These are phyloP conservation scores for Pomacea canaliculata DNA, from an alignment of 2,888 invertebrate genomes.

Conservation along the genomic window DNA sequence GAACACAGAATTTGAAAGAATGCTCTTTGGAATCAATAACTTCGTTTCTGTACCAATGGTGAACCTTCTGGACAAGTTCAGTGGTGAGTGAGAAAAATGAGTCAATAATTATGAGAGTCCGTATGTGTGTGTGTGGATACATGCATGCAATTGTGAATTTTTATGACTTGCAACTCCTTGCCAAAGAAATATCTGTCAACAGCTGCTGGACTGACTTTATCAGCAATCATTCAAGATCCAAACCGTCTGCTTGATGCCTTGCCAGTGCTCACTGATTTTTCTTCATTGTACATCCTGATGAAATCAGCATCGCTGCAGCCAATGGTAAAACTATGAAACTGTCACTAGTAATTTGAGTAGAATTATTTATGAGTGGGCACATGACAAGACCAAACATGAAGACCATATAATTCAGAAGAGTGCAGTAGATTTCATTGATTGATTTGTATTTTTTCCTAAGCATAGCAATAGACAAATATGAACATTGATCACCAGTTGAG, in stretches of 20 bases:
- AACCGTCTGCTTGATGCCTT: conserved; percentile 19
- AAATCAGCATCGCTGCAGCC: conserved; percentile 7
- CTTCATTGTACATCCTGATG: conserved; percentile 13
- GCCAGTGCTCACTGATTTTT: conserved; percentile 18
- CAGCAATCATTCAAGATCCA: conserved; percentile 20
- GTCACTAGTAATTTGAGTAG: not conserved
- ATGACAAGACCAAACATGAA: no score
- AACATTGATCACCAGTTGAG: no score
- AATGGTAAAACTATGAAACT: not conserved
- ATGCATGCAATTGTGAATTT: no score
- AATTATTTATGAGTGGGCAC: no score
- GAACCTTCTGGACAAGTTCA: conserved; percentile 25
- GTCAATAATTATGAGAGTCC: no score
- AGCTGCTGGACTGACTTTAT: conserved; percentile 27
- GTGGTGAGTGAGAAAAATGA: conserved; percentile 20
- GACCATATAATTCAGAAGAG: no score
- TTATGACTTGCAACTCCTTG: no score
- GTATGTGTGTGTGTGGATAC: no score
- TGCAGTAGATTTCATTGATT: no score
- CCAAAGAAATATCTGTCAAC: not conserved
- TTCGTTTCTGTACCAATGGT: conserved; percentile 28
- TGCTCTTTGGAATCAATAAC: conserved; percentile 22
- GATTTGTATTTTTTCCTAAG: no score
- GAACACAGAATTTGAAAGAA: conserved; percentile 8
- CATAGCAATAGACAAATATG: no score